Base-by-base conservation (phyloP, 2,888 invertebrate genomes). In the Nephrotoma flavescens region DNA sequence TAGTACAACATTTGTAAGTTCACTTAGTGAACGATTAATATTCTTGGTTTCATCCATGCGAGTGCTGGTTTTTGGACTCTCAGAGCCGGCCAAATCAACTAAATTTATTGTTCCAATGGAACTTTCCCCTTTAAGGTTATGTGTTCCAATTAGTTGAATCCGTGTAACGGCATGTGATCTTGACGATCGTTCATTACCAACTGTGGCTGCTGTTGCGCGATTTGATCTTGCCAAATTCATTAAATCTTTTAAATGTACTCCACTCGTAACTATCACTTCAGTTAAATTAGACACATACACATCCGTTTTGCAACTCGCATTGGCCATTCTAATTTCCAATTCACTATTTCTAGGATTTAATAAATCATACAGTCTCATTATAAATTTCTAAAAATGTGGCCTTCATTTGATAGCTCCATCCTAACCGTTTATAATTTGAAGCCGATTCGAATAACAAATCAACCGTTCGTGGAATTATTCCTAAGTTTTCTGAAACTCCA, bases 61-160 rank as follows among this genome's bases (percentile, higher is more conserved):
- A 41, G 93, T 93, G 47, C 93, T 94, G 0, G 94, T 94, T 90
- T 94, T 95, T 19, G 93, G 96, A 90, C 96, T 94, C 90, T 97
- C 97, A 0, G 96, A 97, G 9, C 97, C 97, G 52, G 97, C 97
- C 89, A 97, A 92, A 90, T 97, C 97, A 0, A 97, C 96, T 88
- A 97, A 92, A 92, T 96, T n/a, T n/a, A n/a, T n/a, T n/a, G n/a
- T n/a, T n/a, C n/a, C n/a, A n/a, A n/a, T n/a, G n/a, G n/a, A n/a
- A n/a, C n/a, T n/a, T n/a, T n/a, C n/a, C n/a, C n/a, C n/a, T n/a
- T n/a, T n/a, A n/a, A n/a, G n/a, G n/a, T 96, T 92, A 90, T 96
- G 94, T 41, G 92, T 92, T 0, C 96, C 96, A 85, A 94, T 93
- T 86, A 96, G 92, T 90, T 94, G 93, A 87, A 96, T 95, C 91